Conservation (phyloP, 23 tunicate genomes). For the Aplidium turbinatum region DNA sequence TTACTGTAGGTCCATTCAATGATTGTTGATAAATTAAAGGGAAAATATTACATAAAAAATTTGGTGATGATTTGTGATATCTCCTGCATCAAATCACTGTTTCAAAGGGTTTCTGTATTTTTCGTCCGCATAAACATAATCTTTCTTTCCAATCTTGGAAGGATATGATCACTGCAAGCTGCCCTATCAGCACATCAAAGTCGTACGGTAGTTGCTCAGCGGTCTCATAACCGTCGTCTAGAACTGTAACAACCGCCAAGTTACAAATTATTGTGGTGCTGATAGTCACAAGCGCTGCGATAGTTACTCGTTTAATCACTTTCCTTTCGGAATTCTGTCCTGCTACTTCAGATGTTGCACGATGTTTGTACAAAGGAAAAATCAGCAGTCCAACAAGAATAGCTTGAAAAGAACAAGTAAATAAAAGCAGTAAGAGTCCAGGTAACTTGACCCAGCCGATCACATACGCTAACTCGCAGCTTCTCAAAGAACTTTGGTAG, state of each 20-base stretch:
- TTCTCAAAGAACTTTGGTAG: conserved; percentile 34
- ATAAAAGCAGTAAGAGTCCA: conserved; percentile 47
- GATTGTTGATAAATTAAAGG: too few species aligned
- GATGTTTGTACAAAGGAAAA: conserved; percentile 58
- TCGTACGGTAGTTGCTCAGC: conserved; percentile 53
- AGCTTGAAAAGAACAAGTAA: conserved; percentile 54
- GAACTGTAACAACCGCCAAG: conserved; percentile 24
- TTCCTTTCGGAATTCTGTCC: background rate
- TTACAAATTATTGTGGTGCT: conserved; percentile 29
- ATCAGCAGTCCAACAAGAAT: conserved; percentile 66
- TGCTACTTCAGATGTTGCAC: background rate
- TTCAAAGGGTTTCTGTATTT: too few species aligned
- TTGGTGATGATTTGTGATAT: too few species aligned
- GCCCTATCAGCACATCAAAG: conserved; percentile 35
- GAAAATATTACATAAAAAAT: too few species aligned
- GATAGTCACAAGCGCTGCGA: conserved; percentile 44
- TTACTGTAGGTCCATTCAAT: too few species aligned
- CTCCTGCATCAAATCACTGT: too few species aligned
- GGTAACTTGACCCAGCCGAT: conserved; percentile 45
- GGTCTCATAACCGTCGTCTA: conserved; percentile 16
- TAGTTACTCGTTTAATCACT: conserved; percentile 46
- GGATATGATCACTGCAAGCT: conserved; percentile 36
- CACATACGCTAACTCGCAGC: conserved; percentile 45
- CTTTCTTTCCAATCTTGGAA: conserved; percentile 70
- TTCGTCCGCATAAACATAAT: too few species aligned